phyloP scores from a whole-genome alignment of 2,888 invertebrate genomes.

The Dryococelus australis region DNA sequence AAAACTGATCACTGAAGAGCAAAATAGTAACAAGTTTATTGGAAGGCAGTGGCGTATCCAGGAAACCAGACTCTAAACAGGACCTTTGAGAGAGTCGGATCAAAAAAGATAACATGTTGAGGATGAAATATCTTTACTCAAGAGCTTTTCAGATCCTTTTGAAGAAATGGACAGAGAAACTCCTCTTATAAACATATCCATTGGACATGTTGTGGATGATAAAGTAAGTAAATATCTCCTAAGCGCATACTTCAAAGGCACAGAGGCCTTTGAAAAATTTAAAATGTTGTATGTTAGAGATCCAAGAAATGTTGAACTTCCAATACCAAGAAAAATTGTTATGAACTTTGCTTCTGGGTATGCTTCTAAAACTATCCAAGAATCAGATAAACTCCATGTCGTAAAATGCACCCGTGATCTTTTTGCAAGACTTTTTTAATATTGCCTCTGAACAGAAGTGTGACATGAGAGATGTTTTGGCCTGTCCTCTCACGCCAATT shows the following conservation, averaged over 20 bases:
- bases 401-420: conserved; percentile 27
- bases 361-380: not conserved
- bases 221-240: conserved; percentile 13
- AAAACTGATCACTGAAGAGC: conserved; percentile 24
- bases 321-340: conserved; percentile 16
- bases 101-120: conserved; percentile 11
- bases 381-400: not conserved
- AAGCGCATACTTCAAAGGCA: conserved; percentile 13
- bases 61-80: conserved; percentile 20
- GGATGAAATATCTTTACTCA: conserved; percentile 10
- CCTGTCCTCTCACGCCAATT: conserved; percentile 11
- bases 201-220: conserved; percentile 17
- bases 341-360: not conserved
- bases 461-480: not conserved
- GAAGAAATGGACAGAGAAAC: conserved; percentile 27
- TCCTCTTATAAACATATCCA: not conserved
- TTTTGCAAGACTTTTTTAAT: conserved; percentile 21
- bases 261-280: not conserved
- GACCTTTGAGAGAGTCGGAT: not conserved
- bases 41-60: not conserved
- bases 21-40: conserved; percentile 27
- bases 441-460: conserved; percentile 8
- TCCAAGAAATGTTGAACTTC: not conserved
- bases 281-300: not conserved
- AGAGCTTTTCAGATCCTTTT: too few species aligned